These are phyloP conservation scores for Ophion ventricosus DNA, from an alignment of 2,888 invertebrate species.

Conservation along the genomic window DNA sequence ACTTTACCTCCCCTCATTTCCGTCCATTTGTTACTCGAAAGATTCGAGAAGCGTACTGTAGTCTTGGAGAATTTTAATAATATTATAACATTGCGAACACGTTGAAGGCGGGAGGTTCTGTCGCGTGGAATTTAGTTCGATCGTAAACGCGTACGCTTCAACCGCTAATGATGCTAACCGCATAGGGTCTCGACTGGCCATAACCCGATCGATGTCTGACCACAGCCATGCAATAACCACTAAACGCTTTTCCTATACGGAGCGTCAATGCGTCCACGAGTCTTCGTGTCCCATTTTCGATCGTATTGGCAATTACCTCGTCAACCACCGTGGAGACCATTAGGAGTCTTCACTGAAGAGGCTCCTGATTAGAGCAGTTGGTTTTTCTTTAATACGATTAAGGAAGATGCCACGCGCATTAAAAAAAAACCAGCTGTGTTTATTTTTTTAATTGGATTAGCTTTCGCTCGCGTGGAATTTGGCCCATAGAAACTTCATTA, in stretches of 20 bases:
- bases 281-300: constrained; percentile 23
- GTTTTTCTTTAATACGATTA: constrained; percentile 21
- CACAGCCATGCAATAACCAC: constrained; percentile 63
- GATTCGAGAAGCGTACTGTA: not conserved
- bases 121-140: constrained; percentile 55
- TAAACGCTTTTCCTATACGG: constrained; percentile 53
- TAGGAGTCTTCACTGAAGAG: constrained; percentile 30
- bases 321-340: constrained; percentile 55
- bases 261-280: constrained; percentile 42
- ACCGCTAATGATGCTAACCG: constrained; percentile 61
- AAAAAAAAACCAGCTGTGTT: no score
- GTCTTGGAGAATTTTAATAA: constrained; percentile 10
- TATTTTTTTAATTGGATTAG: no score
- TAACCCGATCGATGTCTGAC: constrained; percentile 66
- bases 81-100: not conserved
- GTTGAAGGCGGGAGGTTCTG: not conserved
- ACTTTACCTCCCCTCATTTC: constrained; percentile 4
- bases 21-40: constrained; percentile 27
- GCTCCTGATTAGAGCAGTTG: constrained; percentile 41
- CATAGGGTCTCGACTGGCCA: constrained; percentile 47
- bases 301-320: constrained; percentile 60
- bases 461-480: no score
- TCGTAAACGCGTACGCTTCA: constrained; percentile 46
- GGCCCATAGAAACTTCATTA: no score
- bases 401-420: not conserved